Percentiles rank a stretch among this genome's conserved stretches.
Evolutionary conservation across 1,140 invertebrate species (phyloP).

Genomic region (Hypothenemus hampei): DNA sequence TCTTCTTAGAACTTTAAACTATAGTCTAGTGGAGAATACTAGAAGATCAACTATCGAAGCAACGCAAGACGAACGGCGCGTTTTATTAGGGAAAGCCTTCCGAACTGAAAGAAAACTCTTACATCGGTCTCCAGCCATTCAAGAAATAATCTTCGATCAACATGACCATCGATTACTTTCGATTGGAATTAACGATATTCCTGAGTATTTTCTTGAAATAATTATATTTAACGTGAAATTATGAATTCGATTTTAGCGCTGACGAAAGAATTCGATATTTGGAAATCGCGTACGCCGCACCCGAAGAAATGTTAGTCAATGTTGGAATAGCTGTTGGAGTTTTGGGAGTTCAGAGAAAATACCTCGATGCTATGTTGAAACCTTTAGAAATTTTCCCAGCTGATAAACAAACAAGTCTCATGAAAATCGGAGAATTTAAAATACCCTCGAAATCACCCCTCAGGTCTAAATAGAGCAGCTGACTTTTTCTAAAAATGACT

Average conservation of each 20-base stretch:
- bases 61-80: slow-evolving; percentile 33
- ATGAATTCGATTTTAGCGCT: slow-evolving; percentile 2
- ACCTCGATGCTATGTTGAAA: slow-evolving; percentile 37
- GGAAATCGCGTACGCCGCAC: slow-evolving; percentile 38
- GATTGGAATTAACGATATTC: slow-evolving; percentile 37
- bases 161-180: slow-evolving; percentile 41
- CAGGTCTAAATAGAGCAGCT: too few relatives aligned
- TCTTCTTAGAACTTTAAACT: slow-evolving; percentile 55
- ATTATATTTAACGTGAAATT: background rate
- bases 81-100: slow-evolving; percentile 37
- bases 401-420: slow-evolving; percentile 23
- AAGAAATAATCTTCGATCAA: slow-evolving; percentile 39
- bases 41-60: slow-evolving; percentile 36
- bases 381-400: slow-evolving; percentile 35
- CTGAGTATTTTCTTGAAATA: slow-evolving; percentile 30
- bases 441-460: slow-evolving; percentile 13
- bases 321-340: slow-evolving; percentile 39
- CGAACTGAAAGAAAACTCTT: slow-evolving; percentile 37
- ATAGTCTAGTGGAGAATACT: slow-evolving; percentile 49
- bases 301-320: slow-evolving; percentile 38
- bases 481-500: background rate
- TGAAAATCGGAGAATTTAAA: slow-evolving; percentile 30
- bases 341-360: slow-evolving; percentile 37
- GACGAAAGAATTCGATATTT: slow-evolving; percentile 36
- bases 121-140: slow-evolving; percentile 38